Percentiles rank a stretch among this genome's conserved stretches.
phyloP scores from a whole-genome alignment of 2,113 vertebrate genomes.

The Pitta sordida region DNA sequence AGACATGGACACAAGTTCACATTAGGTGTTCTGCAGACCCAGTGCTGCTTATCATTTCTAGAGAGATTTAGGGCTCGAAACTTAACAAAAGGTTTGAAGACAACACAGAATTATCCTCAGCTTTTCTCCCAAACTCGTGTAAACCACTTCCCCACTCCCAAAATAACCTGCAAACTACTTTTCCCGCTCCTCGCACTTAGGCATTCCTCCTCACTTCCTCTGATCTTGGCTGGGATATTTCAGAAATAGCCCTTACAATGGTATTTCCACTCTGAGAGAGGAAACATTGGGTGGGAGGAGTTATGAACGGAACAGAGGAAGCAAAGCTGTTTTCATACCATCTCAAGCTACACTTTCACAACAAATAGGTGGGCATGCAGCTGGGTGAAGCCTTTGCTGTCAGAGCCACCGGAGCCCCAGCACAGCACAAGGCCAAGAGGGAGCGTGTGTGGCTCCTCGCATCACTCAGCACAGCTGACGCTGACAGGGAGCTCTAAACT shows the following conservation, averaged over 20 bases:
- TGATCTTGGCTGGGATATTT: neutral
- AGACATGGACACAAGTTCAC: neutral
- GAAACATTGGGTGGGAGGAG: constrained; percentile 33
- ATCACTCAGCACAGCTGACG: neutral
- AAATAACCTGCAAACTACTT: neutral
- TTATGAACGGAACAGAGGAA: neutral
- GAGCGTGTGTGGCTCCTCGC: neutral
- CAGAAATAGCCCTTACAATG: constrained; percentile 36
- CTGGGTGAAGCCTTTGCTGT: neutral
- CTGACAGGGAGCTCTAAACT: constrained; percentile 29
- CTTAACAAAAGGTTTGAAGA: neutral
- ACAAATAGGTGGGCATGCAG: neutral
- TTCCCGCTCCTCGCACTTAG: neutral
- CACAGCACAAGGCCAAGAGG: neutral
- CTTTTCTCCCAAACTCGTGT: neutral
- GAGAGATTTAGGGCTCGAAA: neutral
- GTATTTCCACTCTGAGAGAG: constrained; percentile 24
- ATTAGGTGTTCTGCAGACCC: neutral
- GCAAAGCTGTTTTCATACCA: neutral
- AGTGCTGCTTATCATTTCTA: neutral
- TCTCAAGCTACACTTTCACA: neutral
- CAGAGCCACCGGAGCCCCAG: neutral
- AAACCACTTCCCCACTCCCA: neutral
- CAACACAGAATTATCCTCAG: neutral
- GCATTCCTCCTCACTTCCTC: constrained; percentile 12